Conservation (phyloP, 2,888 invertebrate species). For the Baronia brevicornis region DNA sequence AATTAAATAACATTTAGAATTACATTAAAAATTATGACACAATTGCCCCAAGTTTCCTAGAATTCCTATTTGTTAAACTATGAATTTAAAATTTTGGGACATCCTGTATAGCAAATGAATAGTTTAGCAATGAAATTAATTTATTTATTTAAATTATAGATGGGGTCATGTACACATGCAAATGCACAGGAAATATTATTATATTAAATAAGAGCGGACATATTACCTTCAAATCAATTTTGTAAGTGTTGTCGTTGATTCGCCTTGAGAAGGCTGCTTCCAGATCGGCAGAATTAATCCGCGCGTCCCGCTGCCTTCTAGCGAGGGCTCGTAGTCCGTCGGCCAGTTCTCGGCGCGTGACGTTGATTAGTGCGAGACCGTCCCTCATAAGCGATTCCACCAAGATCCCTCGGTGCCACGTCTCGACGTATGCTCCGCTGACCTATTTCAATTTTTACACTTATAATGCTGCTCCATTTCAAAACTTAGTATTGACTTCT, state of each 20-base stretch:
- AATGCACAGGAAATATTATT: background rate
- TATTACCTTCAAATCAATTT: slow-evolving; percentile 55
- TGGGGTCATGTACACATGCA: background rate
- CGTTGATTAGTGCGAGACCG: slow-evolving; percentile 66
- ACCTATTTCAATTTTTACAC: slow-evolving; percentile 47
- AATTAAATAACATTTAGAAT: too few species aligned
- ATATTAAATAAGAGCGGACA: background rate
- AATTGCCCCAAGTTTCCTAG: too few species aligned
- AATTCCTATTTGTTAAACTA: too few species aligned
- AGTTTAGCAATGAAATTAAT: background rate
- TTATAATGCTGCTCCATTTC: background rate
- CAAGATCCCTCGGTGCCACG: slow-evolving; percentile 71
- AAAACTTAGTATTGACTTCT: background rate
- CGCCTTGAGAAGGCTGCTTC: slow-evolving; percentile 50
- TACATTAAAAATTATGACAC: too few species aligned
- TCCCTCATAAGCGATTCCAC: slow-evolving; percentile 68
- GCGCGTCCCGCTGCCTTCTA: slow-evolving; percentile 53
- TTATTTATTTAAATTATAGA: slow-evolving; percentile 1
- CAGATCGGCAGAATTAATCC: slow-evolving; percentile 48
- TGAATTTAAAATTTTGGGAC: too few species aligned
- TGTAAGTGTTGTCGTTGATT: slow-evolving; percentile 54
- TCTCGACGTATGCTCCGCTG: slow-evolving; percentile 78
- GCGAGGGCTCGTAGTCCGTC: slow-evolving; percentile 64
- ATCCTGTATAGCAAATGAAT: background rate
- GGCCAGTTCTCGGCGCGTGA: slow-evolving; percentile 70